Conservation (phyloP, 2,113 vertebrate genomes). For the Laticauda laticaudata region DNA sequence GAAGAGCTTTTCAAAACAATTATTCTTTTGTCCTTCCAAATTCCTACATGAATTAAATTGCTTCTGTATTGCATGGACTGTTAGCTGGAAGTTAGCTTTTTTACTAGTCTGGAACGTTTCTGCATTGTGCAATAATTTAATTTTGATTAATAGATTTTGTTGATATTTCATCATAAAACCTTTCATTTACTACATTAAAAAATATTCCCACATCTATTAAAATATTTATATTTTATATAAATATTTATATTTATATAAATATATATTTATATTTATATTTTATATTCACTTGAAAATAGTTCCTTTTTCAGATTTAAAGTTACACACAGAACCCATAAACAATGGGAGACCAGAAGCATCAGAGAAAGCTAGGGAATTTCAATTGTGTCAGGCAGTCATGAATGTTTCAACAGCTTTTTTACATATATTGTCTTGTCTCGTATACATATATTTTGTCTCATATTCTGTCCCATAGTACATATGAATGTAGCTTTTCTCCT, state of each 20-base stretch:
- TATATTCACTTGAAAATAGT: not conserved
- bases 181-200: not conserved
- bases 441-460: not conserved
- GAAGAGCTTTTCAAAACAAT: conserved; percentile 16
- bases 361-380: not conserved
- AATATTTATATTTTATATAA: not conserved
- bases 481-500: not conserved
- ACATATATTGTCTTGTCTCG: not conserved
- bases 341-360: not conserved
- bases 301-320: not conserved
- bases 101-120: not conserved
- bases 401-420: not conserved
- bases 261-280: not conserved
- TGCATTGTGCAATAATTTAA: not conserved
- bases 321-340: not conserved
- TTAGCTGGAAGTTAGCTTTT: not conserved
- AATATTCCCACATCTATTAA: not conserved
- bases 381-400: not conserved
- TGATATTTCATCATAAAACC: not conserved
- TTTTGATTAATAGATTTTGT: not conserved
- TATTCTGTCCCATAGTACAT: not conserved
- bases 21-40: not conserved
- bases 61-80: not conserved
- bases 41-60: conserved; percentile 4
- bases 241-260: not conserved